Evolutionary conservation across 2,113 vertebrate genomes (phyloP).

Genomic region (Nibea coibor): DNA sequence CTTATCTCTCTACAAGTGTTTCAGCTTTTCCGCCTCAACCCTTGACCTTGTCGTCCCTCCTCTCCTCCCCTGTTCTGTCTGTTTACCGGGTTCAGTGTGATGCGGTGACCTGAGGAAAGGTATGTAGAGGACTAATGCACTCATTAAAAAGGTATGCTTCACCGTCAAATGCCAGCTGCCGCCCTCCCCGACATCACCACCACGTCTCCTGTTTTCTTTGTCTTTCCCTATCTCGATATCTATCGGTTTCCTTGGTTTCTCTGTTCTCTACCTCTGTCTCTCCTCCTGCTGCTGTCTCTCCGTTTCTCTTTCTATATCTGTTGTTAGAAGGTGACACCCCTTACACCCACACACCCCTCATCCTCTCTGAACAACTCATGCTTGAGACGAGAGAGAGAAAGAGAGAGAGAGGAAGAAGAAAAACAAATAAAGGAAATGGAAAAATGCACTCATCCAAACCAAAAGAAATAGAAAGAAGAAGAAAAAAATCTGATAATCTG

Average conservation of each 20-base stretch:
- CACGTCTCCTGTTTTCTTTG: conserved; percentile 57
- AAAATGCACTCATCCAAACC: conserved; percentile 62
- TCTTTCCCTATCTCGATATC: conserved; percentile 59
- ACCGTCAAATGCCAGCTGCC: conserved; percentile 82
- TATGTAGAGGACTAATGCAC: conserved; percentile 77
- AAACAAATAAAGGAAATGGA: conserved; percentile 68
- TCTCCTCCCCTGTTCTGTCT: conserved; percentile 36
- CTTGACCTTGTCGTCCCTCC: conserved; percentile 60
- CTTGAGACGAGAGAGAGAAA: conserved; percentile 50
- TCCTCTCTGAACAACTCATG: conserved; percentile 65
- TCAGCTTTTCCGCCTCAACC: conserved; percentile 45
- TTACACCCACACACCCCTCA: conserved; percentile 72
- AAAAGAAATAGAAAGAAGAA: conserved; percentile 41
- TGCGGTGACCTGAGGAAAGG: conserved; percentile 71
- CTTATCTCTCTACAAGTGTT: conserved; percentile 52
- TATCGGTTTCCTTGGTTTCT: conserved; percentile 56
- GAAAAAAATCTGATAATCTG: conserved; percentile 61
- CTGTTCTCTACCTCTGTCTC: conserved; percentile 45
- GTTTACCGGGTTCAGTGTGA: conserved; percentile 56
- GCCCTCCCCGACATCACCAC: conserved; percentile 22
- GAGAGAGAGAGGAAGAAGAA: conserved; percentile 7
- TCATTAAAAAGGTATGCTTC: conserved; percentile 85
- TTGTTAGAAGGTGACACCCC: conserved; percentile 77
- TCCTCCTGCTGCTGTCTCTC: conserved; percentile 56
- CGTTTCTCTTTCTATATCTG: conserved; percentile 67